phyloP scores from a whole-genome alignment of 30 jellyfish, hydroid and myxozoan species.

The Mastigias papua region DNA sequence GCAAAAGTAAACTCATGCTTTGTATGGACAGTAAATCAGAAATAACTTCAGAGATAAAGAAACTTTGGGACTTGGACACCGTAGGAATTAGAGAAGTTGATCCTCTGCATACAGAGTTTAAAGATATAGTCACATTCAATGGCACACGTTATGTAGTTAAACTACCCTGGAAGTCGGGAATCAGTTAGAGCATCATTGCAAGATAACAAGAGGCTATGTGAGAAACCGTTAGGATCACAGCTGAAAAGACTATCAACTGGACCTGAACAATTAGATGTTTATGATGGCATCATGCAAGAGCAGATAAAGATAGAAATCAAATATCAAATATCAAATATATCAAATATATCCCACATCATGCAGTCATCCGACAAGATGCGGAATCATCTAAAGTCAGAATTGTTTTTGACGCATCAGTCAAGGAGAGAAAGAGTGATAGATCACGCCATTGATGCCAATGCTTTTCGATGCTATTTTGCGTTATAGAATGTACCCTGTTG shows the following conservation, averaged over 20 bases:
- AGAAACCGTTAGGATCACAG: slow-evolving; percentile 8
- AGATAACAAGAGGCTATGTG: slow-evolving; percentile 61
- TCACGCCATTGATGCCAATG: slow-evolving; percentile 29
- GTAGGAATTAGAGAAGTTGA: too few relatives aligned
- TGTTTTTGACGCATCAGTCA: slow-evolving; percentile 45
- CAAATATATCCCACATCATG: slow-evolving; percentile 65
- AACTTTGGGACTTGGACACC: too few relatives aligned
- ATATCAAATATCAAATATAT: too few relatives aligned
- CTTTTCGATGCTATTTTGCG: slow-evolving; percentile 40
- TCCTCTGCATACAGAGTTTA: too few relatives aligned
- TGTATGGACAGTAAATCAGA: too few relatives aligned
- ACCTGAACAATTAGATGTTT: slow-evolving; percentile 31
- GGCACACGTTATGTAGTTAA: slow-evolving; percentile 53
- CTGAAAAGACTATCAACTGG: slow-evolving; percentile 9
- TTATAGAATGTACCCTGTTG: slow-evolving; percentile 53
- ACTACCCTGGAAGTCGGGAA: slow-evolving; percentile 54
- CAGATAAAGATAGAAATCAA: slow-evolving; percentile 10
- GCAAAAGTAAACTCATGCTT: too few relatives aligned
- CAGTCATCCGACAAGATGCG: slow-evolving; percentile 33
- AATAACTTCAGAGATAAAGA: too few relatives aligned
- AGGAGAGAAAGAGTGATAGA: slow-evolving; percentile 31
- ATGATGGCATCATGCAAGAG: slow-evolving; percentile 8
- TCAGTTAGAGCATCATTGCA: slow-evolving; percentile 18
- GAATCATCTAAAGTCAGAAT: slow-evolving; percentile 63
- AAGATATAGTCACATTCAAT: slow-evolving; percentile 35